A percentile compares a stretch with the other conserved stretches of the same genome.
Evolutionary conservation across 1,140 invertebrate species (phyloP).

Genomic region (Thaumatotibia leucotreta): DNA sequence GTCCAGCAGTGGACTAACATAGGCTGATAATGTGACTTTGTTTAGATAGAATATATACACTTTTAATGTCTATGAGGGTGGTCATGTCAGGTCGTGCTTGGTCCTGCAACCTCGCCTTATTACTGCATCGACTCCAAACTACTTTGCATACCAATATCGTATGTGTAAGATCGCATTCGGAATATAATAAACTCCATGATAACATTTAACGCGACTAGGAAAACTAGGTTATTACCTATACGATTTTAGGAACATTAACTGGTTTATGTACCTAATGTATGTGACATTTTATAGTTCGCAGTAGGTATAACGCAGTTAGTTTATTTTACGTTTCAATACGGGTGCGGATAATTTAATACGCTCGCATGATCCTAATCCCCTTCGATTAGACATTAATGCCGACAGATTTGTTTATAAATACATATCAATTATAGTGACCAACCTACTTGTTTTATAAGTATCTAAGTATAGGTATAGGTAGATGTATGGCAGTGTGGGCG

Average conservation of each 20-base stretch:
- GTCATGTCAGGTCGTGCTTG: background rate
- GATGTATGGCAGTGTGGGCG: too few relatives aligned
- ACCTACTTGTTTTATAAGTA: background rate
- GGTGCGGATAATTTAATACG: conserved; percentile 7
- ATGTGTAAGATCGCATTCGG: background rate
- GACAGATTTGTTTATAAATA: conserved; percentile 4
- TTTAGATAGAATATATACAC: too few relatives aligned
- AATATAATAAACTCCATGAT: background rate
- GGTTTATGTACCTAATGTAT: background rate
- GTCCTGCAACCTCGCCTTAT: background rate
- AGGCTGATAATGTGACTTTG: too few relatives aligned
- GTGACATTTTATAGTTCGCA: background rate
- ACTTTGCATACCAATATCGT: conserved; percentile 2
- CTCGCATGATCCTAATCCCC: background rate
- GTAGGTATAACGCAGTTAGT: background rate
- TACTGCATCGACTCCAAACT: background rate
- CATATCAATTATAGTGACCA: background rate
- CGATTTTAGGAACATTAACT: conserved; percentile 1
- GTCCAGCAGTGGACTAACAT: too few relatives aligned
- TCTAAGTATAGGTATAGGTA: background rate
- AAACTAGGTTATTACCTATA: conserved; percentile 9
- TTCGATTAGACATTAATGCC: conserved; percentile 7
- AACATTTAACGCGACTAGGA: background rate
- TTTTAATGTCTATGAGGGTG: background rate
- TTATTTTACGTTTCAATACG: conserved; percentile 8